These are phyloP conservation scores for Sabellastarte sp. DNA, from an alignment of 2,888 invertebrate genomes.

Conservation along the genomic window DNA sequence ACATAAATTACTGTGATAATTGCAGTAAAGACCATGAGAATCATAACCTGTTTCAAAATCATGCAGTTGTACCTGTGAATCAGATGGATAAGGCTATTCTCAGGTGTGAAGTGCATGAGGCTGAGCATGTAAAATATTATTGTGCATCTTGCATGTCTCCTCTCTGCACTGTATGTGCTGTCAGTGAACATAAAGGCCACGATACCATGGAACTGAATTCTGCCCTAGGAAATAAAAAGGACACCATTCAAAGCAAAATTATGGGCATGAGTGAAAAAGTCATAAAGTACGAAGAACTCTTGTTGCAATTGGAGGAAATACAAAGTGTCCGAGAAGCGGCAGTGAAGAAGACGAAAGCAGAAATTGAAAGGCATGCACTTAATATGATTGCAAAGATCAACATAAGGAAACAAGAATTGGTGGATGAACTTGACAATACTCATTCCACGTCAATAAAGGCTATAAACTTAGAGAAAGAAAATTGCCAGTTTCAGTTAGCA, in stretches of 20 bases:
- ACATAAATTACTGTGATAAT: constrained; percentile 28
- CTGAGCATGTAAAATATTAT: constrained; percentile 26
- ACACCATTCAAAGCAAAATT: constrained; percentile 16
- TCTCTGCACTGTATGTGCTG: constrained; percentile 28
- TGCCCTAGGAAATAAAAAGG: constrained; percentile 24
- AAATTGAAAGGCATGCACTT: constrained; percentile 25
- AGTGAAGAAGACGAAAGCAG: constrained; percentile 24
- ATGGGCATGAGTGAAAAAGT: constrained; percentile 24
- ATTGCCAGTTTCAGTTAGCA: constrained; percentile 20
- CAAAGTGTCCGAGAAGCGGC: constrained; percentile 24
- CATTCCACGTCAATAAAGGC: constrained; percentile 18
- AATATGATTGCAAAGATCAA: constrained; percentile 22
- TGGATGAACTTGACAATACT: constrained; percentile 23
- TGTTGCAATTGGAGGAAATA: constrained; percentile 24
- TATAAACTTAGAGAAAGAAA: constrained; percentile 24
- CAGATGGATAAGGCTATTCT: constrained; percentile 20
- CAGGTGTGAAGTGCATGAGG: constrained; percentile 25
- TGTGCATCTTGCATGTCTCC: constrained; percentile 25
- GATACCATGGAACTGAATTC: constrained; percentile 18
- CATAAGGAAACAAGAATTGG: constrained; percentile 16
- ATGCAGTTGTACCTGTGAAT: constrained; percentile 20
- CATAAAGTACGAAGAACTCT: constrained; percentile 17
- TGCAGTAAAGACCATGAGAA: constrained; percentile 25
- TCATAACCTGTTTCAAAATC: constrained; percentile 25
- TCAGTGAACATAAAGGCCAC: constrained; percentile 25